phyloP scores from a whole-genome alignment of 1,140 invertebrate species.

The Pissodes strobi region DNA sequence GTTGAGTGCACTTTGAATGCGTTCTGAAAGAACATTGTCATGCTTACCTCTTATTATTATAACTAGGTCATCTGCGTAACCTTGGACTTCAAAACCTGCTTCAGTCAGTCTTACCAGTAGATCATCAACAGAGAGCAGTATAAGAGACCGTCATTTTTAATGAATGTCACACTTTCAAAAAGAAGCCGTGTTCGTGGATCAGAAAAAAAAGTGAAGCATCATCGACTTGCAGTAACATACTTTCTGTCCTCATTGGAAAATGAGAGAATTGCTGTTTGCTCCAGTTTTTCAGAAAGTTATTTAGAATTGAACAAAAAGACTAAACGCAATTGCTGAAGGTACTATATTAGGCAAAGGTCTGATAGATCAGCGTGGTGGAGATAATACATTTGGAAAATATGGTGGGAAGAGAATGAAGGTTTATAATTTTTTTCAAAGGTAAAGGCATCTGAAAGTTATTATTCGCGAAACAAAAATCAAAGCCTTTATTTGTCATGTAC shows the following conservation, averaged over 20 bases:
- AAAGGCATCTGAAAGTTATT: conserved; percentile 3
- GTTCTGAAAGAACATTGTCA: no score
- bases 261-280: not conserved
- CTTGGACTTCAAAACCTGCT: no score
- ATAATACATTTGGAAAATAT: not conserved
- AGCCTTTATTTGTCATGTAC: not conserved
- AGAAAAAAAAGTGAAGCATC: not conserved
- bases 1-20: no score
- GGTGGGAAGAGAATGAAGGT: not conserved
- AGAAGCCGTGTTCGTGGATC: not conserved
- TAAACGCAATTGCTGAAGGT: not conserved
- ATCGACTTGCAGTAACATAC: not conserved
- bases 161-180: not conserved
- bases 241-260: not conserved
- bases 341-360: not conserved
- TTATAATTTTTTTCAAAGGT: not conserved
- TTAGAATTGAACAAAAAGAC: not conserved
- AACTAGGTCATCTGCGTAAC: no score
- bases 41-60: no score
- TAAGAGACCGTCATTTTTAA: not conserved
- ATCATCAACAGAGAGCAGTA: not conserved
- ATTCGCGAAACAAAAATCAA: conserved; percentile 4
- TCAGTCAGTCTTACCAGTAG: no score
- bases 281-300: not conserved
- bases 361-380: not conserved